These are phyloP conservation scores for Sitta europaea DNA, from an alignment of 2,113 vertebrate genomes.

Conservation along the genomic window DNA sequence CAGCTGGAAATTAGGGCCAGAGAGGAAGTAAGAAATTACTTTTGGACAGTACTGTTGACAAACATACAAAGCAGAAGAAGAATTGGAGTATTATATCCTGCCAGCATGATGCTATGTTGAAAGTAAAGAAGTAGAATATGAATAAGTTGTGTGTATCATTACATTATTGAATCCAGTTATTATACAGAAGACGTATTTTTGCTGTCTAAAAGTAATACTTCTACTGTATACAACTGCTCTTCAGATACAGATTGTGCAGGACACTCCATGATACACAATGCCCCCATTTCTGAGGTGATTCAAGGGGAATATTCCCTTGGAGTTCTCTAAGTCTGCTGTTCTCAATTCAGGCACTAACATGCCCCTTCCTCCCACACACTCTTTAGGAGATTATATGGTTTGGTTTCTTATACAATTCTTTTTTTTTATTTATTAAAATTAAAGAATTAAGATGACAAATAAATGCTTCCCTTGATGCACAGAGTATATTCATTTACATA, in stretches of 20 bases:
- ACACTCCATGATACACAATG: neutral
- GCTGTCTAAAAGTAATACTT: neutral
- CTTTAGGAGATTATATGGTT: neutral
- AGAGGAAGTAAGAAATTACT: neutral
- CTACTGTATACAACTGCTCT: neutral
- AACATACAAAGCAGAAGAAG: neutral
- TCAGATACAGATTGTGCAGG: neutral
- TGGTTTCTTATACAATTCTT: neutral
- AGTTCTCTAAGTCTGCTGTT: neutral
- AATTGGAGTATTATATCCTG: neutral
- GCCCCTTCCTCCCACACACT: accelerated
- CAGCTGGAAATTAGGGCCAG: neutral
- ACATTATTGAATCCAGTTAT: neutral
- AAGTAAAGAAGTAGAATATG: neutral
- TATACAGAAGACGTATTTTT: neutral
- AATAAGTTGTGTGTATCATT: neutral
- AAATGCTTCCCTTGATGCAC: neutral
- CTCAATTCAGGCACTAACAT: neutral
- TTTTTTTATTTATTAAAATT: neutral
- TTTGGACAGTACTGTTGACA: neutral
- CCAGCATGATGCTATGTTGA: neutral
- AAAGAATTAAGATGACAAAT: neutral
- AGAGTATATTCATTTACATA: neutral
- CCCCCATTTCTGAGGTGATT: neutral
- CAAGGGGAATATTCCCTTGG: neutral